These are phyloP conservation scores for Sphaerophoria rueppellii DNA, from an alignment of 2,888 invertebrate species.

Conservation along the genomic window DNA sequence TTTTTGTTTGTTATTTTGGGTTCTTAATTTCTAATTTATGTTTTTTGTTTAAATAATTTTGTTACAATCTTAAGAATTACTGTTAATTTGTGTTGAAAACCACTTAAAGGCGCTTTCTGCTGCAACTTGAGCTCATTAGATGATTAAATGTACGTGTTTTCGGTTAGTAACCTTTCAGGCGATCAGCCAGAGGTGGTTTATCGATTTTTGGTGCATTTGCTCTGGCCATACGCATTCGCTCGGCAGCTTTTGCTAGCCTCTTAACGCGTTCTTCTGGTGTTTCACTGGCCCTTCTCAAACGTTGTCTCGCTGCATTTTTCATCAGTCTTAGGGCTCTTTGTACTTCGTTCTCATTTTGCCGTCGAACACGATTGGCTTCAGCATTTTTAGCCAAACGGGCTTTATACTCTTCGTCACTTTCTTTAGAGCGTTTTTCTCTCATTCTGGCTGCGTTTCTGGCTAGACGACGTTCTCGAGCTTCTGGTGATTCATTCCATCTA, in stretches of 20 bases:
- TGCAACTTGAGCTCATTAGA: conserved; percentile 26
- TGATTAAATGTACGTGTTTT: conserved; percentile 20
- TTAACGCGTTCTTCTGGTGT: conserved; percentile 80
- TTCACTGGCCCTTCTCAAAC: conserved; percentile 81
- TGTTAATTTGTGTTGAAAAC: conserved; percentile 67
- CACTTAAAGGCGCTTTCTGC: conserved; percentile 64
- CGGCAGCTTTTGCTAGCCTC: conserved; percentile 81
- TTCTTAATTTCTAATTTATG: conserved; percentile 58
- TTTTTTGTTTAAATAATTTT: conserved; percentile 22
- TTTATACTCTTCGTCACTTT: conserved; percentile 80
- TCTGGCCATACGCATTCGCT: conserved; percentile 80
- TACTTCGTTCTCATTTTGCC: conserved; percentile 82
- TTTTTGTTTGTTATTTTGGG: conserved; percentile 32
- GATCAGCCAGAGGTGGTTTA: conserved; percentile 81
- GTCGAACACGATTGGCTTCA: conserved; percentile 81
- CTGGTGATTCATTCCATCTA: conserved; percentile 82
- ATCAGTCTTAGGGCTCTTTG: conserved; percentile 82
- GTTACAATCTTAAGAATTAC: conserved; percentile 65
- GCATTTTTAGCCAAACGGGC: conserved; percentile 81
- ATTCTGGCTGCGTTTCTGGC: conserved; percentile 82
- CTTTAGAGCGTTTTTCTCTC: conserved; percentile 81
- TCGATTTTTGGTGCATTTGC: conserved; percentile 81
- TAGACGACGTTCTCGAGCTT: conserved; percentile 80
- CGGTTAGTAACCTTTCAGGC: conserved; percentile 80
- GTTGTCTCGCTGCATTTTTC: conserved; percentile 82